These are phyloP conservation scores for Chrysemys picta DNA, from an alignment of 2,113 vertebrate genomes.

Conservation along the genomic window DNA sequence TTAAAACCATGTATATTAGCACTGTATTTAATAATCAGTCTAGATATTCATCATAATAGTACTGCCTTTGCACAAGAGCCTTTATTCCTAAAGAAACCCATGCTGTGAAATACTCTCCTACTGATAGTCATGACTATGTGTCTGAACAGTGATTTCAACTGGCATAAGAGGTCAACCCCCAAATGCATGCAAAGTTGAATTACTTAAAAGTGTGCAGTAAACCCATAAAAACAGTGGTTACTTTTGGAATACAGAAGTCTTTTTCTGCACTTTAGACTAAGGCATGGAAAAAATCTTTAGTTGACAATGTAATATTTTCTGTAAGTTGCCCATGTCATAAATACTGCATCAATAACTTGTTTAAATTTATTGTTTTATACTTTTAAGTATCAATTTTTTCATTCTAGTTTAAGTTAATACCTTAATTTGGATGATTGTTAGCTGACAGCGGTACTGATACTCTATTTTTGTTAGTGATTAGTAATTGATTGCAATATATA, in stretches of 20 bases:
- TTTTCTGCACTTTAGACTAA: conserved; percentile 87
- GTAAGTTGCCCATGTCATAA: conserved; percentile 75
- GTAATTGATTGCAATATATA: conserved; percentile 78
- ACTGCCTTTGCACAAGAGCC: conserved; percentile 89
- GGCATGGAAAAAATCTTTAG: conserved; percentile 81
- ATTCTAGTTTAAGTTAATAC: conserved; percentile 78
- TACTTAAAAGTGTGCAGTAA: conserved; percentile 73
- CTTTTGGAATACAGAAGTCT: conserved; percentile 67
- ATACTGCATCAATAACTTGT: conserved; percentile 69
- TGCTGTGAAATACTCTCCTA: conserved; percentile 92
- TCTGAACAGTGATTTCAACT: conserved; percentile 61
- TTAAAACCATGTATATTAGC: conserved; percentile 88
- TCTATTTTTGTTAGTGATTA: conserved; percentile 78
- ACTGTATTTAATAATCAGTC: conserved; percentile 89
- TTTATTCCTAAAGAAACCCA: conserved; percentile 84
- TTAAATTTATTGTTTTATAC: conserved; percentile 65
- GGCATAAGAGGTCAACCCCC: conserved; percentile 43
- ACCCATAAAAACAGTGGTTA: conserved; percentile 48
- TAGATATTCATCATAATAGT: conserved; percentile 84
- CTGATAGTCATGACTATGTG: conserved; percentile 63
- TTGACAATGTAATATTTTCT: conserved; percentile 76
- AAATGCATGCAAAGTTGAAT: conserved; percentile 34
- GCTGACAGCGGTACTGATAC: conserved; percentile 83
- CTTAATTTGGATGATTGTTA: conserved; percentile 77
- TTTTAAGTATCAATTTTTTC: conserved; percentile 74